Evolutionary conservation across 37 sponge, comb jelly and placozoan genomes (phyloP), one percentile per base, ranked within the genome.

Genomic region (Cliona cf. orientalis): DNA sequence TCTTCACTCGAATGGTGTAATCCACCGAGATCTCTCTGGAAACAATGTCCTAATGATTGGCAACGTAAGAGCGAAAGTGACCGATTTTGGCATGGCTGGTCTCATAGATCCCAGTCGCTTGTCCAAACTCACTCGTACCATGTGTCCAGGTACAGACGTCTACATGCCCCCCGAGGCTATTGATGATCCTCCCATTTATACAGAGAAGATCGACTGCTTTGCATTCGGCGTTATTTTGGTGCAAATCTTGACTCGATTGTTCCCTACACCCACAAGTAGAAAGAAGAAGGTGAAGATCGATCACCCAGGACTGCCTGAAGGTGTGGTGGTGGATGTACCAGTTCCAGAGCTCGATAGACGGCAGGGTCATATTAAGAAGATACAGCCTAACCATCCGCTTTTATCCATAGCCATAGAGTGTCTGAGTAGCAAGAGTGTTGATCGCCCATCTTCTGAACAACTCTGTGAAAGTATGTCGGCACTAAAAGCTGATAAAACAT

Each of bases 171-270:
- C 53, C 14, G 53, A 49, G 9, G 53, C 53, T 14, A 49, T 14
- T 19, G 53, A 49, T 14, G 14, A 49, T 19, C 53, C 53, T 19
- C 14, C 53, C 14, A 19, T 14, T 14, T 49, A 49, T 14, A 19
- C 53, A 49, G 53, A 49, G 14, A 49, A 49, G 53, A 49, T 49
- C 53, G 53, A 49, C 53, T 49, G 53, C 53, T 49, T 49, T 49
- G 9, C 53, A 14, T 19, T 49, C 9, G 53, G 53, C 9, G 53
- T 49, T 9, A 9, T 49, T 19, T 19, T 49, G 14, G 14, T 49
- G 14, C 53, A 49, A 49, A 49, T 49, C 53, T 49, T 49, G 53
- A 49, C 53, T 19, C 9, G 14, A 14, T 14, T 49, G 14, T 49
- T 19, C 14, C 53, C 53, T 14, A 49, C 9, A 49, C 53, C 53